A percentile compares a stretch with the other conserved stretches of the same genome.
phyloP scores from a whole-genome alignment of 2,797 vertebrate genomes.

The Gymnodraco acuticeps region DNA sequence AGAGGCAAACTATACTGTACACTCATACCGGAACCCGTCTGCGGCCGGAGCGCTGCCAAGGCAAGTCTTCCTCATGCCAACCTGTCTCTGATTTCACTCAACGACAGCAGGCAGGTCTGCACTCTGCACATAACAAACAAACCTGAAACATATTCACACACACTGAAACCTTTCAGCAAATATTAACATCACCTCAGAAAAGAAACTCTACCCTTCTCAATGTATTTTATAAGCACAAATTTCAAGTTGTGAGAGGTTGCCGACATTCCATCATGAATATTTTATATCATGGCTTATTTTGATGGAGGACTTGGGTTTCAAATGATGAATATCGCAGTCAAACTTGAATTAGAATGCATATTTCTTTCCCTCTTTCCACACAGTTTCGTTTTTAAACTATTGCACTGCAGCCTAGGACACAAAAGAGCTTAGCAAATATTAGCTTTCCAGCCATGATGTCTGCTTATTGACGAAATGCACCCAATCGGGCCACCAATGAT shows the following conservation, averaged over 20 bases:
- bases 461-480: neutral
- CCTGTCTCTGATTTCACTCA: slow-evolving; percentile 71
- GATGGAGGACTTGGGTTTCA: slow-evolving; percentile 44
- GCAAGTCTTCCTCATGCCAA: slow-evolving; percentile 68
- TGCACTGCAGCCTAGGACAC: neutral
- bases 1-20: slow-evolving; percentile 72
- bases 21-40: slow-evolving; percentile 76
- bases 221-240: slow-evolving; percentile 30
- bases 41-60: slow-evolving; percentile 68
- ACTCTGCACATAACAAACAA: slow-evolving; percentile 56
- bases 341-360: slow-evolving; percentile 25
- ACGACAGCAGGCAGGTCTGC: slow-evolving; percentile 52
- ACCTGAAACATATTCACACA: slow-evolving; percentile 47
- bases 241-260: slow-evolving; percentile 13
- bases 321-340: slow-evolving; percentile 30
- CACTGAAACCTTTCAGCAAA: slow-evolving; percentile 51
- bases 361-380: slow-evolving; percentile 26
- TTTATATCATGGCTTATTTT: slow-evolving; percentile 44
- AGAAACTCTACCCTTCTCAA: slow-evolving; percentile 27
- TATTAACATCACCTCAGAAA: slow-evolving; percentile 33
- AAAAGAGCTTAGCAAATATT: neutral
- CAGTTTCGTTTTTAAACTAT: neutral
- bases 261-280: slow-evolving; percentile 24
- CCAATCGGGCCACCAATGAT: too few relatives aligned
- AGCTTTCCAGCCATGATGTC: neutral